Conservation (phyloP, 1,140 invertebrate species). For the Zophobas morio region DNA sequence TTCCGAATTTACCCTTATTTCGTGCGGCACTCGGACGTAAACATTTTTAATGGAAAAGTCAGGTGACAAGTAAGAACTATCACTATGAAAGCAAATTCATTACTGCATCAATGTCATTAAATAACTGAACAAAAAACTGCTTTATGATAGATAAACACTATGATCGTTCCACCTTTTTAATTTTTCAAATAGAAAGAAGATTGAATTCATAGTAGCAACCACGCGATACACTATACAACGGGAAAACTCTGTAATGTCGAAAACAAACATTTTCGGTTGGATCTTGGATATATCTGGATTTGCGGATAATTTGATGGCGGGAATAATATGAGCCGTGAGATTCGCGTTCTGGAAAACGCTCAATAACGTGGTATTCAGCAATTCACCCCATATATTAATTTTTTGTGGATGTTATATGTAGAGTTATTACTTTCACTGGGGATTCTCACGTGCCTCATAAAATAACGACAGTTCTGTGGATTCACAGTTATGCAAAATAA, state of each 20-base stretch:
- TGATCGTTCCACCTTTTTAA: neutral
- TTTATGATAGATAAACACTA: no score
- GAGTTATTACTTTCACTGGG: conserved; percentile 25
- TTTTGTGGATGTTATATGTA: conserved; percentile 32
- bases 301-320: conserved; percentile 19
- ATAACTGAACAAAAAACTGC: no score
- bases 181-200: neutral
- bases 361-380: conserved; percentile 13
- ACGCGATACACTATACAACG: neutral
- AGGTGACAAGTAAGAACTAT: no score
- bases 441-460: conserved; percentile 36
- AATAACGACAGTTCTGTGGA: conserved; percentile 31
- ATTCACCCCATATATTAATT: conserved; percentile 33
- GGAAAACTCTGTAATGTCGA: conserved; percentile 2
- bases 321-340: conserved; percentile 32
- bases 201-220: neutral
- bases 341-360: conserved; percentile 8
- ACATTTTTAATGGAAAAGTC: no score
- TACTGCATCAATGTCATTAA: no score
- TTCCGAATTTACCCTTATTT: no score
- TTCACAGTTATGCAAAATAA: conserved; percentile 9
- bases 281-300: conserved; percentile 16
- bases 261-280: conserved; percentile 14
- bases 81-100: no score
- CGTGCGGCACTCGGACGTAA: no score